phyloP scores from a whole-genome alignment of 1,140 invertebrate species.

The Archivesica marissinica region DNA sequence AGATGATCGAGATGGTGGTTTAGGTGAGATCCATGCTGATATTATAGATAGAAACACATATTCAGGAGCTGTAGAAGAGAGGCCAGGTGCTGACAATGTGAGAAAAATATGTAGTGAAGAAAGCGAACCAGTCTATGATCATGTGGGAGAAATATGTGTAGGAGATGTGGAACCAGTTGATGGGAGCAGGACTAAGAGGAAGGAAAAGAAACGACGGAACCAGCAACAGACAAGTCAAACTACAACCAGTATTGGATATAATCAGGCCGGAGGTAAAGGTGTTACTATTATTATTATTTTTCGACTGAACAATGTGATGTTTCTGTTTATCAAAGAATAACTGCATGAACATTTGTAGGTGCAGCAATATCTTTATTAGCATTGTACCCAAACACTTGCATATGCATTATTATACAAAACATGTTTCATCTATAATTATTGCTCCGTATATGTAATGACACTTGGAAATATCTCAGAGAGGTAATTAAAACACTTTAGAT shows the following conservation, averaged over 20 bases:
- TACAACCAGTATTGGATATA: not conserved
- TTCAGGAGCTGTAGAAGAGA: not conserved
- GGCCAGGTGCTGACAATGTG: not conserved
- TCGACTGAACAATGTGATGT: too few species aligned
- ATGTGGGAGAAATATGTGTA: slow-evolving; percentile 3
- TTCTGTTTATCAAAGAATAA: too few species aligned
- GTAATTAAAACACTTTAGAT: too few species aligned
- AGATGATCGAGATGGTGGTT: not conserved
- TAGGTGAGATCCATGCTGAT: not conserved
- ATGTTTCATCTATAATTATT: too few species aligned
- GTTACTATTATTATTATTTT: too few species aligned
- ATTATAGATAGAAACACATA: not conserved
- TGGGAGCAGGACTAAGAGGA: slow-evolving; percentile 50
- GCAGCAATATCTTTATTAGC: too few species aligned
- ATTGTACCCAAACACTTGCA: too few species aligned
- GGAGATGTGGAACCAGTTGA: slow-evolving; percentile 51
- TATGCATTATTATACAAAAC: too few species aligned
- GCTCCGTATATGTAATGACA: too few species aligned
- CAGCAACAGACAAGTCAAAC: slow-evolving; percentile 12
- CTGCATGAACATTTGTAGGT: too few species aligned
- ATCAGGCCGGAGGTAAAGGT: not conserved
- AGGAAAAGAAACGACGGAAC: slow-evolving; percentile 36
- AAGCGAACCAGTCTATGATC: not conserved
- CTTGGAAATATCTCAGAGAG: too few species aligned
- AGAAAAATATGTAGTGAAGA: not conserved